Conservation (phyloP, 2,888 invertebrate species). For the Xanthia icteritia region DNA sequence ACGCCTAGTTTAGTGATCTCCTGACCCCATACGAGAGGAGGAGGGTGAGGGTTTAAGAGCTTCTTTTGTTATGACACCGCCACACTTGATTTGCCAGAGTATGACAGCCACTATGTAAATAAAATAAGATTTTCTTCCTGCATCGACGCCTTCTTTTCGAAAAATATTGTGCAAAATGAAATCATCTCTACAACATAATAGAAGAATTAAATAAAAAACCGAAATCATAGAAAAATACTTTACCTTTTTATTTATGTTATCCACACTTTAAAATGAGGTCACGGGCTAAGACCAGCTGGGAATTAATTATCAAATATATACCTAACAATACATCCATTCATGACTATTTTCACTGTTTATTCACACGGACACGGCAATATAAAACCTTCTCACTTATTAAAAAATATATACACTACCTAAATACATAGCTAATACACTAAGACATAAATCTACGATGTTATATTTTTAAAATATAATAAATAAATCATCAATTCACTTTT, state of each 20-base stretch:
- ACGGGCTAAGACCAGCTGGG: constrained; percentile 38
- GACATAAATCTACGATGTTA: constrained; percentile 41
- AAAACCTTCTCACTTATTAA: constrained; percentile 50
- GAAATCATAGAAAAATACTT: constrained; percentile 58
- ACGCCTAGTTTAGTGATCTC: constrained; percentile 50
- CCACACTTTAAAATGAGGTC: constrained; percentile 17
- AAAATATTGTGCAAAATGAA: constrained; percentile 15
- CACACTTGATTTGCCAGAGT: not conserved
- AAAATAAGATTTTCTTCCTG: not conserved
- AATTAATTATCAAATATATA: constrained; percentile 67
- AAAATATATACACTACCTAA: constrained; percentile 60
- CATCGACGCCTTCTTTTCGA: not conserved
- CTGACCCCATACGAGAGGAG: not conserved
- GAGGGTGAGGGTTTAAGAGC: not conserved
- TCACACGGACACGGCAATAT: constrained; percentile 47
- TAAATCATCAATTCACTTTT: constrained; percentile 68
- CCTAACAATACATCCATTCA: constrained; percentile 50
- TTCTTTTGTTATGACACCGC: not conserved
- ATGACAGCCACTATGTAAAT: not conserved
- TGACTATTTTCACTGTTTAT: constrained; percentile 46
- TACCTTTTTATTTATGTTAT: constrained; percentile 61
- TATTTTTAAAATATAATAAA: constrained; percentile 63
- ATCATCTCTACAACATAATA: not conserved
- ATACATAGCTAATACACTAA: constrained; percentile 55
- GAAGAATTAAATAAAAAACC: constrained; percentile 19